Evolutionary conservation across 2,113 vertebrate species (phyloP), one percentile per base, ranked within the genome.

Genomic region (Chloropsis cyanopogon): DNA sequence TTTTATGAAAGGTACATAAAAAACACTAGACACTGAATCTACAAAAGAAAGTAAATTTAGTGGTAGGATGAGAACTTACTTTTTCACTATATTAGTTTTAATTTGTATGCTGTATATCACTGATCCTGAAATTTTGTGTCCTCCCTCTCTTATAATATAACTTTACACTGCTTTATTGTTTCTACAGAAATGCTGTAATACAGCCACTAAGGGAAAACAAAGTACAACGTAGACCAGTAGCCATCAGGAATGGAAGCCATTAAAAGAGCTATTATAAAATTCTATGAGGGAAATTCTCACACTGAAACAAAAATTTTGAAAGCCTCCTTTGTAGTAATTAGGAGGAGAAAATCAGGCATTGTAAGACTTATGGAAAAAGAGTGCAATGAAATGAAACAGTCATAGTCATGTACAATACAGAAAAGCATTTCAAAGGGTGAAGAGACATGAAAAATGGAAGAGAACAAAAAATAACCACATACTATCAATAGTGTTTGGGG

Each of bases 231-330:
- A 86, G 52, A 82, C 39, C 88, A 86, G 81, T 12, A 92, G 56
- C 12, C 77, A 88, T 60, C 25, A 90, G 69, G 76, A 96, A 96
- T 47, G 78, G 85, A 95, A 94, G 64, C 20, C 75, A 77, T 93
- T 94, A 95, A 91, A 91, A 82, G 44, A 94, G 44, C n/a, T 84
- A 52, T n/a, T 92, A 35, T 80, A 97, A 96, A 97, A 97, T 83
- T 91, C 49, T 79, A 35, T 82, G 81, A 95, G 64, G 23, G 63
- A 76, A 88, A 82, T 85, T 80, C 95, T 80, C 59, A 83, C 86
- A 84, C 52, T 86, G 60, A 96, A 97, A 97, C 54, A 90, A 95
- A 97, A 93, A 50, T 76, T 97, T 94, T 54, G n/a, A 69, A 90
- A 97, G 72, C 91, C 47, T 90, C 64, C 19, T 87, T 88, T 91